A percentile compares a stretch with the other conserved stretches of the same genome.
Conservation (phyloP, 1,140 invertebrate species). For the Nephotettix cincticeps region DNA sequence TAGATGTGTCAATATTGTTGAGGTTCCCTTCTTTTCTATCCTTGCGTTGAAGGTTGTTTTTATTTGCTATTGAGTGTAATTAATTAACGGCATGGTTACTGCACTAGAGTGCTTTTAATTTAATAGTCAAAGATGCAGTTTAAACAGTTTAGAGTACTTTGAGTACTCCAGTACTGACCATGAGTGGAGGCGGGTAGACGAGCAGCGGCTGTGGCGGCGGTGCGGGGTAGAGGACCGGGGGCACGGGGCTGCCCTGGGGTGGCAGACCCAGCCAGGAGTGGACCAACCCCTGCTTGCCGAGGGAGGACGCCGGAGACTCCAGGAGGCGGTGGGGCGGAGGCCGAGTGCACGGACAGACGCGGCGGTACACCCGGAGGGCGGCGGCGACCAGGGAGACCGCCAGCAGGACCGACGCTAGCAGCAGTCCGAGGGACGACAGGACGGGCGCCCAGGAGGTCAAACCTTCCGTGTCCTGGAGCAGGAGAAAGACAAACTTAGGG, state of each 20-base stretch:
- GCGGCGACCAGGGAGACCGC: slow-evolving; percentile 52
- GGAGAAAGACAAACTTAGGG: too few relatives aligned
- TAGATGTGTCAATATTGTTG: too few relatives aligned
- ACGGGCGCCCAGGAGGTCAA: slow-evolving; percentile 52
- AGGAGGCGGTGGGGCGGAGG: slow-evolving; percentile 33
- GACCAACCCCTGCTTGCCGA: slow-evolving; percentile 36
- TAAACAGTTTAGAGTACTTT: neutral
- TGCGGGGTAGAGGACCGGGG: neutral
- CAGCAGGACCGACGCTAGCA: slow-evolving; percentile 53
- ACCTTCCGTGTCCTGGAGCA: neutral
- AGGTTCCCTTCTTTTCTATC: too few relatives aligned
- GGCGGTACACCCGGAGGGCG: slow-evolving; percentile 54
- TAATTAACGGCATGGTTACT: too few relatives aligned
- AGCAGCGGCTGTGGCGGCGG: neutral
- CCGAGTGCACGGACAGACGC: slow-evolving; percentile 56
- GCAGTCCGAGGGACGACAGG: slow-evolving; percentile 55
- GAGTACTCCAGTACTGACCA: slow-evolving; percentile 19
- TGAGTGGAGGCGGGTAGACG: slow-evolving; percentile 24
- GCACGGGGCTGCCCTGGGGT: slow-evolving; percentile 27
- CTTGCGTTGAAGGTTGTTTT: too few relatives aligned
- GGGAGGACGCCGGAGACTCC: slow-evolving; percentile 13
- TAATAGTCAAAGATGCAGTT: too few relatives aligned
- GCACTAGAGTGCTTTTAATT: too few relatives aligned
- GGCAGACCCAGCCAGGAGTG: slow-evolving; percentile 34
- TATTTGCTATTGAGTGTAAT: too few relatives aligned